Conservation (phyloP, 2,797 vertebrate species). For the Chiloscyllium punctatum region DNA sequence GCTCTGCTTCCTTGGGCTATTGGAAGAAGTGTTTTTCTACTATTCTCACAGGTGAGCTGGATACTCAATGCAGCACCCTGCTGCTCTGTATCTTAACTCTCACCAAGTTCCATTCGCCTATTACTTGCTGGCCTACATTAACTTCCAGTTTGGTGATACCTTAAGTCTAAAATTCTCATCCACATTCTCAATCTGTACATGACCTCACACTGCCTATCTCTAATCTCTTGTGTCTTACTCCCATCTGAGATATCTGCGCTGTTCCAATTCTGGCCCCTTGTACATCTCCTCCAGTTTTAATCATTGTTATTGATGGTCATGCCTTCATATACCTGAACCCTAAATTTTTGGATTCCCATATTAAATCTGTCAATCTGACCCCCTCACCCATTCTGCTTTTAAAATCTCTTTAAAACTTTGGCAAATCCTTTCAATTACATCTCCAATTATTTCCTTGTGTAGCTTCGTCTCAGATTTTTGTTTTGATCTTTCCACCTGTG, state of each 20-base stretch:
- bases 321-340: neutral
- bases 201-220: neutral
- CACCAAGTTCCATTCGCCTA: neutral
- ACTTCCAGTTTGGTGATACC: too few species aligned
- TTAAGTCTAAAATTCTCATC: neutral
- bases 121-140: neutral
- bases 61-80: neutral
- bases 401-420: neutral
- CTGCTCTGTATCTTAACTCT: neutral
- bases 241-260: neutral
- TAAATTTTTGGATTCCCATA: neutral
- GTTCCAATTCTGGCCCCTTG: neutral
- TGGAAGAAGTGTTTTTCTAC: conserved; percentile 85
- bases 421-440: neutral
- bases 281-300: neutral
- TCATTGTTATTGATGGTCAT: neutral
- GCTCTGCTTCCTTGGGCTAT: conserved; percentile 59
- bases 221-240: neutral
- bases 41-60: conserved; percentile 77
- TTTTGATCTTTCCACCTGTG: neutral
- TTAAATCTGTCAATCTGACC: too few species aligned
- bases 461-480: neutral
- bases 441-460: neutral
- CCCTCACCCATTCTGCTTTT: neutral
- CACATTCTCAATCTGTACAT: neutral